Base-by-base conservation (phyloP, 1,140 invertebrate species). In the Hylaeus volcanicus region DNA sequence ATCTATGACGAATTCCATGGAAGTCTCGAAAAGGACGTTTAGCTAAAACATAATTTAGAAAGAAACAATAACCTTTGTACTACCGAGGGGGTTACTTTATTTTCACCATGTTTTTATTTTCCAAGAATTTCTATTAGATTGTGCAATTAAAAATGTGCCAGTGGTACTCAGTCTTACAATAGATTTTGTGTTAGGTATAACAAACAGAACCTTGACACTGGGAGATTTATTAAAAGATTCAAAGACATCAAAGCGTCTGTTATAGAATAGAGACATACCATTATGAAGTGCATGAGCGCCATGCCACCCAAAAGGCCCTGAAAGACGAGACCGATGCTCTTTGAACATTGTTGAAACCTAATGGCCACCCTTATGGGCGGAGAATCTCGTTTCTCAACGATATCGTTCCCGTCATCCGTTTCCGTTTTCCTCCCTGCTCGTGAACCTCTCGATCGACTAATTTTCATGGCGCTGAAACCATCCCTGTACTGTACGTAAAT, bases 291-390 rank as follows among this genome's bases (percentile, higher is more conserved):
- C 82, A 92, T 85, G 5, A 93, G 73, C 12, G 92, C 89, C 86
- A 93, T 92, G 65, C 93, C 93, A 43, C 90, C 92, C 5, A 93
- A 79, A 56, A 93, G 86, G 51, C 93, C 93, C 81, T 94, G 93
- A 86, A 87, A 91, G 82, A 93, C 87, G 61, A 92, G 86, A 1
- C 91, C 90, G 5, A 82, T 83, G 64, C 86, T 88, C 60, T 83
- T 90, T 89, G 90, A 92, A 39, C 89, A 77, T 79, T 89, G 90
- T 73, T 93, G 92, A 37, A 86, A 82, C 14, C 85, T 71, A 48
- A 93, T 91, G 12, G 92, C 92, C 9, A 92, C 81, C 78, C 89
- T 90, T 83, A 93, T 91, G 1, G 89, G 90, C 15, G 84, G 78
- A 58, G 68, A 82, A 61, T 73, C 82, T 80, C 48, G 86, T 61